Conservation (phyloP, 2,888 invertebrate genomes). For the Drosophila birchii region DNA sequence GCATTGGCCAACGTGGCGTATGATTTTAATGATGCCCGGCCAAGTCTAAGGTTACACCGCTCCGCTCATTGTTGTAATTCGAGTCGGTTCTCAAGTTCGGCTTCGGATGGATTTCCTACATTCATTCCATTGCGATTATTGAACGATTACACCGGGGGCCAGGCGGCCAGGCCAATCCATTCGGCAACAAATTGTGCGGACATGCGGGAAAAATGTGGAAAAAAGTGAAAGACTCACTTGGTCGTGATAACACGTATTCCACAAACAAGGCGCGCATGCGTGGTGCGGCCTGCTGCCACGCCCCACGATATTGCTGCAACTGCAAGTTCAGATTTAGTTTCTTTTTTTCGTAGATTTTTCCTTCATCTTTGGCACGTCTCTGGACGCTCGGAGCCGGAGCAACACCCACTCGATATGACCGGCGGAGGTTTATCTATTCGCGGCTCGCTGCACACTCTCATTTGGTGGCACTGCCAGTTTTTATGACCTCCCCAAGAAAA, state of each 20-base stretch:
- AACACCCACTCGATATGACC: slow-evolving; percentile 66
- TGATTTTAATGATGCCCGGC: slow-evolving; percentile 52
- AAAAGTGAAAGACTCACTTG: slow-evolving; percentile 48
- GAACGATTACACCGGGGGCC: slow-evolving; percentile 45
- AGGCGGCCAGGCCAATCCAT: slow-evolving; percentile 11
- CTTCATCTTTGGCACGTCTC: slow-evolving; percentile 41
- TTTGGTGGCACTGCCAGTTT: slow-evolving; percentile 75
- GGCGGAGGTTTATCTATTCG: slow-evolving; percentile 38
- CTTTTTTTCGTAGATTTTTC: slow-evolving; percentile 4
- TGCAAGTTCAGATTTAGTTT: slow-evolving; percentile 36
- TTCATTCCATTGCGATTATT: slow-evolving; percentile 52
- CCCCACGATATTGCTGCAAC: slow-evolving; percentile 8
- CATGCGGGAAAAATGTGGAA: slow-evolving; percentile 40
- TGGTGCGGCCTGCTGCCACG: slow-evolving; percentile 48
- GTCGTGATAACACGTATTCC: slow-evolving; percentile 78
- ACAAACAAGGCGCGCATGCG: slow-evolving; percentile 65
- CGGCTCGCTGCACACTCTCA: slow-evolving; percentile 52
- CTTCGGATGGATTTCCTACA: slow-evolving; percentile 25
- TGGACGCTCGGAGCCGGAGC: slow-evolving; percentile 38
- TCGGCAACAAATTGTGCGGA: slow-evolving; percentile 56
- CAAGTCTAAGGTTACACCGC: slow-evolving; percentile 48
- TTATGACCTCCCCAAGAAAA: slow-evolving; percentile 71
- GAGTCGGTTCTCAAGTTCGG: slow-evolving; percentile 61
- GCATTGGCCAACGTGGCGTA: slow-evolving; percentile 48
- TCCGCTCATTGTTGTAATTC: slow-evolving; percentile 55